Conservation (phyloP, 2,113 vertebrate species). For the Pavo muticus region DNA sequence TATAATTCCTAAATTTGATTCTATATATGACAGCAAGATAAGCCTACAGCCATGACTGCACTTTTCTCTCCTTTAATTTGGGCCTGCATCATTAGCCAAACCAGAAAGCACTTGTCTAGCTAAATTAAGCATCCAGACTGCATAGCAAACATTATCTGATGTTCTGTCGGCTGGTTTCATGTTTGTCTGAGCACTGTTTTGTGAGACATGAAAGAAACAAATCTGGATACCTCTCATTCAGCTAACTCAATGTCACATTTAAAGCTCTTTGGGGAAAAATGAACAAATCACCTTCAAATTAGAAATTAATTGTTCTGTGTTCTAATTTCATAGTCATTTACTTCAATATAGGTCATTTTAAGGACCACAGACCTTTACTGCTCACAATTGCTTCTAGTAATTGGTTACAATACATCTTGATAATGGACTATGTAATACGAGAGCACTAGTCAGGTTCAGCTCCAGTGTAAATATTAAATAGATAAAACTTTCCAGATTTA, state of each 20-base stretch:
- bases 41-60: not conserved
- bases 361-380: not conserved
- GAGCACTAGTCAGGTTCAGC: not conserved
- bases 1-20: not conserved
- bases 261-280: not conserved
- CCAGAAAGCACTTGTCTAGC: constrained; percentile 17
- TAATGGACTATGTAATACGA: not conserved
- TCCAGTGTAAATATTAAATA: not conserved
- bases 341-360: not conserved
- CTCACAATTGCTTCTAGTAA: not conserved
- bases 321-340: not conserved
- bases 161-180: not conserved
- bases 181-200: constrained; percentile 8
- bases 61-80: constrained; percentile 13
- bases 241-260: not conserved
- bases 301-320: not conserved
- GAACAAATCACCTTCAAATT: not conserved
- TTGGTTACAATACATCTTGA: not conserved
- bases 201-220: not conserved
- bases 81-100: constrained; percentile 6
- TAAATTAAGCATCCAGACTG: constrained; percentile 25
- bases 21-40: not conserved
- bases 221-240: not conserved
- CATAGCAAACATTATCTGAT: constrained; percentile 24
- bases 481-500: not conserved